phyloP scores from a whole-genome alignment of 1,140 invertebrate species.

The Drosophila equinoxialis region DNA sequence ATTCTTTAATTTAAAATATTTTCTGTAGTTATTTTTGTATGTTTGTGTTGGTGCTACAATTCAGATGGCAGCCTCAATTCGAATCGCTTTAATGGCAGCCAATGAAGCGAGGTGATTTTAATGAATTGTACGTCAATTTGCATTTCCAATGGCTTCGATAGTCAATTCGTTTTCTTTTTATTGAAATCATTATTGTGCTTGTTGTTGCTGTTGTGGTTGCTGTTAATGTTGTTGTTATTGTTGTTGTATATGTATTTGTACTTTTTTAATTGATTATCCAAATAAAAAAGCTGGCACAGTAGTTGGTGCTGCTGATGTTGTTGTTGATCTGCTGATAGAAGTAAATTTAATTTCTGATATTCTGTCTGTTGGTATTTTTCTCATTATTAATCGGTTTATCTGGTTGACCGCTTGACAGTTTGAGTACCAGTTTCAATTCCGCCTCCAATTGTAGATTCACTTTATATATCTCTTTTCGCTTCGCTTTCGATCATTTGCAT shows the following conservation, averaged over 20 bases:
- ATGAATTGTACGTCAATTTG: slow-evolving; percentile 74
- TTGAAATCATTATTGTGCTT: slow-evolving; percentile 27
- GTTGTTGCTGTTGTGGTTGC: slow-evolving; percentile 8
- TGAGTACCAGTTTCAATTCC: background rate
- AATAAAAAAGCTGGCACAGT: slow-evolving; percentile 27
- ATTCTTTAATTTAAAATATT: background rate
- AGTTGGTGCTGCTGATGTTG: slow-evolving; percentile 12
- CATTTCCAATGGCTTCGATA: slow-evolving; percentile 62
- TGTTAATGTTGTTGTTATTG: slow-evolving; percentile 27
- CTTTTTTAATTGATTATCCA: slow-evolving; percentile 66
- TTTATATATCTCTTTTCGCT: slow-evolving; percentile 10
- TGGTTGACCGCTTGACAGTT: slow-evolving; percentile 41
- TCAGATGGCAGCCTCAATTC: slow-evolving; percentile 8
- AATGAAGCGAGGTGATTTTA: slow-evolving; percentile 67
- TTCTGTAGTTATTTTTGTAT: background rate
- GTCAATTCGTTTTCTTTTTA: slow-evolving; percentile 47
- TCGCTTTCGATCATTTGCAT: background rate
- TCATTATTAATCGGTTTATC: slow-evolving; percentile 64
- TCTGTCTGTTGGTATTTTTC: slow-evolving; percentile 36
- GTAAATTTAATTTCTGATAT: slow-evolving; percentile 44
- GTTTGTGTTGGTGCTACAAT: background rate
- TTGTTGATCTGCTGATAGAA: slow-evolving; percentile 51
- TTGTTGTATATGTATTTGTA: background rate
- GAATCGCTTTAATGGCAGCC: slow-evolving; percentile 59
- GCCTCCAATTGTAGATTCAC: background rate